Evolutionary conservation across 1,140 invertebrate genomes (phyloP).

Genomic region (Papilio xuthus): DNA sequence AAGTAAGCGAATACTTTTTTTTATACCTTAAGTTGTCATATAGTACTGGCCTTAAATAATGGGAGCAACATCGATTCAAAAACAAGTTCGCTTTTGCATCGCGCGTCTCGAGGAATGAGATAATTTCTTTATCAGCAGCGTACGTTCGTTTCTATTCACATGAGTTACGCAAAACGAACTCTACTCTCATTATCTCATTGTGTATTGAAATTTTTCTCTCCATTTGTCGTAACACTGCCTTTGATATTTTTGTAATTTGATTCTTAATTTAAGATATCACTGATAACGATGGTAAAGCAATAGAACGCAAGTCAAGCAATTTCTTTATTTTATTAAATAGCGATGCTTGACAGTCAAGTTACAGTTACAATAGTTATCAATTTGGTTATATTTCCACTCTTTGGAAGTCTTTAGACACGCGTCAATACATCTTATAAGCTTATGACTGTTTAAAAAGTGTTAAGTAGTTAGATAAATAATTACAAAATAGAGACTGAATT

Average conservation of each 20-base stretch:
- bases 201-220: not conserved
- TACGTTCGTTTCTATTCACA: conserved; percentile 24
- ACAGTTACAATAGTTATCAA: too few species aligned
- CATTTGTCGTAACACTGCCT: not conserved
- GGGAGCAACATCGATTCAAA: not conserved
- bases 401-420: too few species aligned
- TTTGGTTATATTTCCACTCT: too few species aligned
- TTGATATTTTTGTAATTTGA: not conserved
- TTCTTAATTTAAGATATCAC: not conserved
- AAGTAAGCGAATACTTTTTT: not conserved
- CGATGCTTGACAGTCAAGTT: too few species aligned
- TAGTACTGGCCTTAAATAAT: not conserved
- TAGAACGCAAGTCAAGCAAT: too few species aligned
- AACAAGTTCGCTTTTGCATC: conserved; percentile 21
- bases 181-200: conserved; percentile 20
- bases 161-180: conserved; percentile 30
- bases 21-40: not conserved
- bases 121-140: conserved; percentile 33
- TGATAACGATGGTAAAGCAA: too few species aligned
- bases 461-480: too few species aligned
- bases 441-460: too few species aligned
- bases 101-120: conserved; percentile 14
- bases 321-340: too few species aligned
- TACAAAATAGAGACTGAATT: too few species aligned
- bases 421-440: too few species aligned